Evolutionary conservation across 2,888 invertebrate species (phyloP).

Genomic region (Heliconius charithonia): DNA sequence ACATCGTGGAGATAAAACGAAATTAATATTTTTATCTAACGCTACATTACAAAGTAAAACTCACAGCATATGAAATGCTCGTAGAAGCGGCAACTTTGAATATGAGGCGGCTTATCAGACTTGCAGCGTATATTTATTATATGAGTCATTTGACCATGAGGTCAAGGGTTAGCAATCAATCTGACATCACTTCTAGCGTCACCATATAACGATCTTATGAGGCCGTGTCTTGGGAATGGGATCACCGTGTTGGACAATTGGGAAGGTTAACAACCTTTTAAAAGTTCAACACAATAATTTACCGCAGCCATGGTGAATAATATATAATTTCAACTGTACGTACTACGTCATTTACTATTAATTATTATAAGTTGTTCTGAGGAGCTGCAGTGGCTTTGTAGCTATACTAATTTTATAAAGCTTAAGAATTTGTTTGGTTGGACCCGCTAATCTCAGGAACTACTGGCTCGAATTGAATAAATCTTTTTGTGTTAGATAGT

Average conservation of each 20-base stretch:
- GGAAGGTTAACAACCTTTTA: constrained; percentile 36
- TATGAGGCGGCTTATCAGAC: constrained; percentile 27
- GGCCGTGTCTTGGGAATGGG: constrained; percentile 42
- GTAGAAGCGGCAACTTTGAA: not conserved
- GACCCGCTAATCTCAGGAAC: not conserved
- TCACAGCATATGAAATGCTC: not conserved
- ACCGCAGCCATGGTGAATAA: not conserved
- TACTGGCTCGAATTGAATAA: not conserved
- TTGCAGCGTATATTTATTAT: constrained; percentile 33
- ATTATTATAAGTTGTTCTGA: not conserved
- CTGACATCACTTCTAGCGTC: constrained; percentile 50
- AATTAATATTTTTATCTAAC: not conserved
- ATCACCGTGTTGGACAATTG: constrained; percentile 40
- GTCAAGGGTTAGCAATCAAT: constrained; percentile 48
- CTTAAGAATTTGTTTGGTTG: not conserved
- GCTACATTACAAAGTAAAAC: not conserved
- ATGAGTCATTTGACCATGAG: constrained; percentile 49
- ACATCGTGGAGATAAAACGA: no score
- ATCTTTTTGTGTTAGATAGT: not conserved
- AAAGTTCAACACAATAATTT: constrained; percentile 13
- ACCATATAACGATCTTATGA: constrained; percentile 42
- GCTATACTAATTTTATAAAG: not conserved
- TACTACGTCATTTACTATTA: not conserved
- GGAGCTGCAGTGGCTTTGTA: not conserved
- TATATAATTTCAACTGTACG: constrained; percentile 3